Evolutionary conservation across 2,888 invertebrate species (phyloP), one percentile per base, ranked within the genome.

Genomic region (Drosophila cognata): DNA sequence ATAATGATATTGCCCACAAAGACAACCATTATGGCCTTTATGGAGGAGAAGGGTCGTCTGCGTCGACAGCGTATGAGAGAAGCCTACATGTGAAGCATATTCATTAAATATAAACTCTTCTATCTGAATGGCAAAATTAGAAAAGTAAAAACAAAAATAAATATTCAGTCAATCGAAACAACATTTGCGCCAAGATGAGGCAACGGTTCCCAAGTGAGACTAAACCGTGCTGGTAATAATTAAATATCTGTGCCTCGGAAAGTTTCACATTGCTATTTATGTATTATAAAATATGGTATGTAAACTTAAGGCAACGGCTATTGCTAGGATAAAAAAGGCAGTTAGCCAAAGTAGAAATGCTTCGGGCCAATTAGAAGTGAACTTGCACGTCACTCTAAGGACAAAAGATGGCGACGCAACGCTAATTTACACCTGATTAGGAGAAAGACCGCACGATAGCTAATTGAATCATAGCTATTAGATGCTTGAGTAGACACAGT

Each of bases 391-490:
- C 46, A 46, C 25, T 6, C 28, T 2, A 13, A 28, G 7, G 18
- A 53, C 16, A 18, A 28, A n/a, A 16, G 21, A 8, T 16, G 8
- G 33, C 21, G 7, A 11, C n/a, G 18, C 35, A 38, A 38, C 55
- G 25, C 56, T 58, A 69, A 70, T 71, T 76, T 76, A 55, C 79
- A 70, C 63, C 75, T 79, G 79, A 78, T 74, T 79, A 56, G 28
- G 36, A 38, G 35, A 28, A n/a, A 41, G 13, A 57, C 43, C 48
- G 16, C 66, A 48, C 58, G 55, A 43, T 58, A 62, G 52, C 62
- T 79, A 79, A 79, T 79, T 80, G 80, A 79, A 79, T 79, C 78
- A 76, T 76, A 71, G 80, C 77, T 56, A 76, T 78, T 76, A 78
- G 62, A 41, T 46, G 71, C 76, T 63, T 56, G 67, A 76, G 35